Evolutionary conservation across 2,113 vertebrate species (phyloP).

Genomic region (Helogale parvula): DNA sequence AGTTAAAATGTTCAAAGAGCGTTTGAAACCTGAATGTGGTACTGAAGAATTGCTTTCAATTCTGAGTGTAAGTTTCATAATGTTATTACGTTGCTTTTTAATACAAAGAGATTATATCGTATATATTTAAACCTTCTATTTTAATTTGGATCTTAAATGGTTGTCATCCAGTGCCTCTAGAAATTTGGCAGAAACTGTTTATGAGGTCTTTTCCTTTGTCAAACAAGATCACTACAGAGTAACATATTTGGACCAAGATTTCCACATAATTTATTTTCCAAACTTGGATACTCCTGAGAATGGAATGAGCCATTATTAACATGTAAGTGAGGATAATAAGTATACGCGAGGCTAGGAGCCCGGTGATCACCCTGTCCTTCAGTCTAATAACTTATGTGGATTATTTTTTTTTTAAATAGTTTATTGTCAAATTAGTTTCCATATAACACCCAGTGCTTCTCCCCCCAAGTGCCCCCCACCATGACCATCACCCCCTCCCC

Average conservation of each 20-base stretch:
- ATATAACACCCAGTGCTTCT: too few relatives aligned
- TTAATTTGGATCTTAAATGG: slow-evolving; percentile 38
- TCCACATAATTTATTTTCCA: not conserved
- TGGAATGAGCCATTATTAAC: not conserved
- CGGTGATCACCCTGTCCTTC: not conserved
- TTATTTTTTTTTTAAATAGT: too few relatives aligned
- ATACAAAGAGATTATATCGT: slow-evolving; percentile 37
- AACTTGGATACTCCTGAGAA: not conserved
- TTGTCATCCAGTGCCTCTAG: not conserved
- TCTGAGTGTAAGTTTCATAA: slow-evolving; percentile 91
- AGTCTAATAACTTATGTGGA: not conserved
- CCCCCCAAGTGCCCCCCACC: too few relatives aligned
- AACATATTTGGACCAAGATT: not conserved
- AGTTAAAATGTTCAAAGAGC: slow-evolving; percentile 94
- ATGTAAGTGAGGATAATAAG: not conserved
- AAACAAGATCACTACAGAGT: not conserved
- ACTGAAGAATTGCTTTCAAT: slow-evolving; percentile 92
- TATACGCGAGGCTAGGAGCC: not conserved
- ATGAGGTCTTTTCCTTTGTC: not conserved
- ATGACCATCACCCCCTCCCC: too few relatives aligned
- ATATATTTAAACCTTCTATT: slow-evolving; percentile 31
- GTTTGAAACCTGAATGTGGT: slow-evolving; percentile 91
- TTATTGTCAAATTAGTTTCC: too few relatives aligned
- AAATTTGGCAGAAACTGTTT: slow-evolving; percentile 38
- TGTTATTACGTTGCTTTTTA: not conserved